Evolutionary conservation across 2,888 invertebrate species (phyloP).

Genomic region (Deilephila porcellus): DNA sequence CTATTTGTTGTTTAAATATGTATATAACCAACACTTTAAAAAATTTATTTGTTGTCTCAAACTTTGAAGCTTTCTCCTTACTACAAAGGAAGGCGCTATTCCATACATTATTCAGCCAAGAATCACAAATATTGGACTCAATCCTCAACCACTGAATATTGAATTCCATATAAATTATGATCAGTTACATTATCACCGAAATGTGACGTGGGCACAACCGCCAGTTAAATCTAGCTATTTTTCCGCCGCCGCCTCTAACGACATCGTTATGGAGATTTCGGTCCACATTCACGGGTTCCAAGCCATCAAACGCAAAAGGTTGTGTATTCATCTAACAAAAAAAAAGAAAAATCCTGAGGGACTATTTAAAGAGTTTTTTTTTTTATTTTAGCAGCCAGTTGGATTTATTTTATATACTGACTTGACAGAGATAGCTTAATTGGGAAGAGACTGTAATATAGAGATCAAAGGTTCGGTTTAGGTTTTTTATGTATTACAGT

Average conservation of each 20-base stretch:
- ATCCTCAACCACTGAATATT: constrained; percentile 36
- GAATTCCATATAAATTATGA: constrained; percentile 40
- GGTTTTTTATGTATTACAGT: too few species aligned
- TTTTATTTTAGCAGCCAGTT: neutral
- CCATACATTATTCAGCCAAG: neutral
- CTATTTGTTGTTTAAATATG: too few species aligned
- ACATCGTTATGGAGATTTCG: constrained; percentile 59
- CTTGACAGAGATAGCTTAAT: too few species aligned
- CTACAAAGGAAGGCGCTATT: neutral
- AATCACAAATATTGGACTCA: neutral
- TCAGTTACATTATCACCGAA: constrained; percentile 31
- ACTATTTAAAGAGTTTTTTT: neutral
- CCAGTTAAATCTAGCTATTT: constrained; percentile 21
- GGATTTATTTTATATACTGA: too few species aligned
- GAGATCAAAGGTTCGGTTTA: too few species aligned
- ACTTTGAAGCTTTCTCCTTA: too few species aligned
- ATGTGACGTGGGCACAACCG: constrained; percentile 32
- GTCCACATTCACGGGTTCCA: constrained; percentile 49
- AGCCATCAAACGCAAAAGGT: constrained; percentile 50
- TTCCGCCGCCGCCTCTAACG: constrained; percentile 47
- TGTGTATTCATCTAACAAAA: constrained; percentile 24
- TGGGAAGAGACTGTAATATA: too few species aligned
- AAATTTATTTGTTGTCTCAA: too few species aligned
- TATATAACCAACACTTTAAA: too few species aligned
- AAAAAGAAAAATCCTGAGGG: constrained; percentile 17